A percentile compares a stretch with the other conserved stretches of the same genome.
phyloP scores from a whole-genome alignment of 2,888 invertebrate genomes.

The Tineola bisselliella region DNA sequence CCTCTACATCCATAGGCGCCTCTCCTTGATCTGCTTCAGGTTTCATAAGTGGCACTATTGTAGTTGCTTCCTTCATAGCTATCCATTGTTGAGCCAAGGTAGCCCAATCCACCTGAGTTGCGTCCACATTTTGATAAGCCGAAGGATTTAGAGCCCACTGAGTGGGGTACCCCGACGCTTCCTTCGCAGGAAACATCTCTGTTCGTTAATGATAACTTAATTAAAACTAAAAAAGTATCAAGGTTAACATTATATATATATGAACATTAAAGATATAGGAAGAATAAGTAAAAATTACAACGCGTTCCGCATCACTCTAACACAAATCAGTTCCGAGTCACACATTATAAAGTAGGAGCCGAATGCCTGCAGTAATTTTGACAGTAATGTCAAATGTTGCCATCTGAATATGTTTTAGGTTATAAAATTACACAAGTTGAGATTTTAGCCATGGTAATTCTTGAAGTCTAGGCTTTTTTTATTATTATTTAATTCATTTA shows the following conservation, averaged over 20 bases:
- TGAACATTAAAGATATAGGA: neutral
- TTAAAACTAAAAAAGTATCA: neutral
- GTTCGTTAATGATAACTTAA: neutral
- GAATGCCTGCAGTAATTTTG: too few species aligned
- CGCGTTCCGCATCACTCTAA: neutral
- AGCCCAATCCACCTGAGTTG: conserved; percentile 95
- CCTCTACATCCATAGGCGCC: conserved; percentile 89
- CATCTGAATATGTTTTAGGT: too few species aligned
- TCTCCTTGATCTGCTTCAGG: conserved; percentile 78
- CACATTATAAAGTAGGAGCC: too few species aligned
- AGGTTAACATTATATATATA: neutral
- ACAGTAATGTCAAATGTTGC: too few species aligned
- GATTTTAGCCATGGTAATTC: too few species aligned
- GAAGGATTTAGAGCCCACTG: conserved; percentile 86
- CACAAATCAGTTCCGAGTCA: too few species aligned
- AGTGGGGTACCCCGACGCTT: conserved; percentile 73
- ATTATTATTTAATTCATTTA: too few species aligned
- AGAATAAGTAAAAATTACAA: neutral
- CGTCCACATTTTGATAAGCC: conserved; percentile 82
- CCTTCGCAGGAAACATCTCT: conserved; percentile 68
- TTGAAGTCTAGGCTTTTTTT: too few species aligned
- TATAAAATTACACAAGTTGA: too few species aligned
- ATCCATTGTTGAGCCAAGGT: conserved; percentile 98
- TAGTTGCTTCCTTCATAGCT: conserved; percentile 85
- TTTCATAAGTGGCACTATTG: conserved; percentile 70